Evolutionary conservation across 2,113 vertebrate genomes (phyloP).

Genomic region (Otus sunia): DNA sequence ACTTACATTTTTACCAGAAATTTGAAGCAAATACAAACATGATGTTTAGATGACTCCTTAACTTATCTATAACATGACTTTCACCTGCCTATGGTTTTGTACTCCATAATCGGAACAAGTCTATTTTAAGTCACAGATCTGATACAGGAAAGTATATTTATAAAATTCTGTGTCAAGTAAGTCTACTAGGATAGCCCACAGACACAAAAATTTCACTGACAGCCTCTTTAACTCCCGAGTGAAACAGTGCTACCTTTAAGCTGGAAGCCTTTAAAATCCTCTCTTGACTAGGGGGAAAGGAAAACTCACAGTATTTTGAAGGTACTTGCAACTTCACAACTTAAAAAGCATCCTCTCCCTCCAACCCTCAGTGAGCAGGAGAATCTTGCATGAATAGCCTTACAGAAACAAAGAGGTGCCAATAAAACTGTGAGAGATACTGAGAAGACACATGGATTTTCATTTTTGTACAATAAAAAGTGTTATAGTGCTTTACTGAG

Average conservation of each 20-base stretch:
- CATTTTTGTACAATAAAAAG: background rate
- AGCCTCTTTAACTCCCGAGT: background rate
- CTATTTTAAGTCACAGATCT: background rate
- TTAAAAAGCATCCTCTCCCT: background rate
- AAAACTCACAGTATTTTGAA: background rate
- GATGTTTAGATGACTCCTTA: background rate
- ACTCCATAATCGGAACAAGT: background rate
- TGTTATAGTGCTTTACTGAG: background rate
- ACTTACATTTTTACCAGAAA: background rate
- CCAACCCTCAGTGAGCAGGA: background rate
- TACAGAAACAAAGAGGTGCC: background rate
- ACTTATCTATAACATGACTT: background rate
- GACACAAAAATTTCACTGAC: background rate
- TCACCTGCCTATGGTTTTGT: background rate
- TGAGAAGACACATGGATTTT: background rate
- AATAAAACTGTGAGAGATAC: background rate
- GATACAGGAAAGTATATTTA: background rate
- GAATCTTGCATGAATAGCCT: background rate
- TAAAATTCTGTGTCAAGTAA: background rate
- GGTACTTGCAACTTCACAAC: background rate
- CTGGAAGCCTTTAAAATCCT: constrained; percentile 26
- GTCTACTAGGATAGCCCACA: background rate
- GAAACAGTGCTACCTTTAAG: background rate
- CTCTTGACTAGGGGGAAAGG: background rate
- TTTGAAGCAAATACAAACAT: background rate